Base-by-base conservation (phyloP, 1,140 invertebrate species). In the Pollicipes pollicipes region DNA sequence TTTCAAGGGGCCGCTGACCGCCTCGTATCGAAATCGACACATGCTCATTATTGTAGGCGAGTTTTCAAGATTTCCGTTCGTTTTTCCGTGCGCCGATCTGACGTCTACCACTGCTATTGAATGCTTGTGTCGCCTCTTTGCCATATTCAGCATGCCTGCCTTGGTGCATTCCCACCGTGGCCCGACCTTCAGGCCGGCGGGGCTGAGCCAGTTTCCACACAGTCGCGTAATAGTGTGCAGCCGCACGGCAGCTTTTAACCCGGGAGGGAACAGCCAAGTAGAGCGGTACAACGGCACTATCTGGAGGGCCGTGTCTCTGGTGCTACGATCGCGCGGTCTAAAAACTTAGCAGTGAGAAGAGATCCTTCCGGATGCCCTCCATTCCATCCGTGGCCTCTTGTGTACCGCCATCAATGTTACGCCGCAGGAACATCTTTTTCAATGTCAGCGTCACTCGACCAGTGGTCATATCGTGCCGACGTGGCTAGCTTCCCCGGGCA, bases 41-140 rank as follows among this genome's bases (percentile, higher is more conserved):
- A 13, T 76, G 29, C 68, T 77, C 10, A 77, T 73, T 24, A 70
- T 78, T 66, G 72, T 78, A 26, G 77, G 78, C 72, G 76, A 78
- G 72, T 78, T 72, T 69, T 78, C 76, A 16, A 70, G 77, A 68
- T 79, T 77, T 72, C 77, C 76, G 29, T 79, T 78, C 75, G 73
- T 69, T 64, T 75, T 75, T 68, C 73, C 70, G 32, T 75, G 75
- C 72, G 30, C 68, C 26, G 70, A 75, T 73, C 72, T 75, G 68
- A 74, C 71, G 66, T 30, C 68, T 8, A 73, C 74, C 63, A 75
- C 69, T 10, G 72, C 77, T 30, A 78, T 76, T 64, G 45, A 70
- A 32, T 70, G 73, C n/a, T 64, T 76, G 17, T 70, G 66, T 27
- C 27, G 73, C 27, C 35, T 77, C 21, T 76, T 73, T 73, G 73